Conservation (phyloP, 2,113 vertebrate genomes). For the Seriola dumerili region DNA sequence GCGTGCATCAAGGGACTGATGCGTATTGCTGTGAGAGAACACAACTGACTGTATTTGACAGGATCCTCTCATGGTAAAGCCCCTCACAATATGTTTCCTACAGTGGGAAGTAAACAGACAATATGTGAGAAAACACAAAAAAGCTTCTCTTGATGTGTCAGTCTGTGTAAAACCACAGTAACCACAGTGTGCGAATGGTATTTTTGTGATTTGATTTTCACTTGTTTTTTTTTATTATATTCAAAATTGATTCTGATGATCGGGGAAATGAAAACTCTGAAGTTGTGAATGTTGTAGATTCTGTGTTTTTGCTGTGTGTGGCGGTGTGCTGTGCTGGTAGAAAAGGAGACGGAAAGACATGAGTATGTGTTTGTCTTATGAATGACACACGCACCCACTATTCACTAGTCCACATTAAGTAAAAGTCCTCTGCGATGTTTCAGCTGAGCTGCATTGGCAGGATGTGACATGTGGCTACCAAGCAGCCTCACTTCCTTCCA, state of each 20-base stretch:
- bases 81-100: not conserved
- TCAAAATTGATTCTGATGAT: not conserved
- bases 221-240: not conserved
- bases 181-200: not conserved
- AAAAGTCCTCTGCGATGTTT: constrained; percentile 17
- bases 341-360: not conserved
- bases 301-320: not conserved
- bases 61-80: not conserved
- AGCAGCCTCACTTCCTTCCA: constrained; percentile 46
- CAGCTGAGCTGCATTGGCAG: constrained; percentile 46
- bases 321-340: not conserved
- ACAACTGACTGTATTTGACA: not conserved
- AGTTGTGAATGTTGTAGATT: not conserved
- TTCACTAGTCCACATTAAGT: constrained; percentile 7
- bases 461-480: constrained; percentile 63
- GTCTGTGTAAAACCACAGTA: not conserved
- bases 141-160: not conserved
- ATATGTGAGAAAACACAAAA: not conserved
- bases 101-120: not conserved
- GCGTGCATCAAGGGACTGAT: not conserved
- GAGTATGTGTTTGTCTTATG: not conserved
- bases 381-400: not conserved
- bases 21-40: not conserved
- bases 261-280: not conserved
- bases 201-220: not conserved